Evolutionary conservation across 1,140 invertebrate species (phyloP).

Genomic region (Chironomus striatipennis): DNA sequence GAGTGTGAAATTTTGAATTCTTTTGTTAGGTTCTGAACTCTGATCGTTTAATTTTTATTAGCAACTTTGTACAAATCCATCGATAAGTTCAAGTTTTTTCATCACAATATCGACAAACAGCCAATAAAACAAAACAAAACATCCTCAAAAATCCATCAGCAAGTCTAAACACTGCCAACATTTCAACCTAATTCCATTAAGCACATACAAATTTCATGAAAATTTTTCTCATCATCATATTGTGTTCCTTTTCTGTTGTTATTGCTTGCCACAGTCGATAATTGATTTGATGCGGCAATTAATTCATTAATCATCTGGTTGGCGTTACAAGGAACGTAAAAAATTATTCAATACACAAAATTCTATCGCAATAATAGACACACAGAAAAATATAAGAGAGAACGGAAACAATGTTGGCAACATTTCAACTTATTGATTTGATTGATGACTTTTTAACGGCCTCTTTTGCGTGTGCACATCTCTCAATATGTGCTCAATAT

Average conservation of each 20-base stretch:
- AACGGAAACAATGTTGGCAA: slow-evolving; percentile 11
- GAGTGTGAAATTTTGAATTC: too few relatives aligned
- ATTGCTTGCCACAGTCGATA: neutral
- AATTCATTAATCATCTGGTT: slow-evolving; percentile 23
- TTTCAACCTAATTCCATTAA: too few relatives aligned
- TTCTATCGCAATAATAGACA: too few relatives aligned
- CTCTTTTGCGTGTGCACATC: neutral
- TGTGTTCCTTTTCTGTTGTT: neutral
- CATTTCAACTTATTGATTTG: slow-evolving; percentile 20
- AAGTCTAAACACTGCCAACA: neutral
- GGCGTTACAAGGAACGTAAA: neutral
- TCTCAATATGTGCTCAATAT: slow-evolving; percentile 6
- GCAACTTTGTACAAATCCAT: too few relatives aligned
- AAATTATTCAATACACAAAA: neutral
- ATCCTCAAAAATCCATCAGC: neutral
- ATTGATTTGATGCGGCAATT: slow-evolving; percentile 23
- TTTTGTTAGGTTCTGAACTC: too few relatives aligned
- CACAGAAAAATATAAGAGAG: neutral
- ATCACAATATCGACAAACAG: too few relatives aligned
- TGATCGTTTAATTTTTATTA: too few relatives aligned
- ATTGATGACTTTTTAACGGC: slow-evolving; percentile 20
- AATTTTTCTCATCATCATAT: neutral
- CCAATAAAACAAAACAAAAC: too few relatives aligned
- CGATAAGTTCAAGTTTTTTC: too few relatives aligned
- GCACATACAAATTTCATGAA: too few relatives aligned